Conservation (phyloP, 1,140 invertebrate genomes). For the Megalopta genalis region DNA sequence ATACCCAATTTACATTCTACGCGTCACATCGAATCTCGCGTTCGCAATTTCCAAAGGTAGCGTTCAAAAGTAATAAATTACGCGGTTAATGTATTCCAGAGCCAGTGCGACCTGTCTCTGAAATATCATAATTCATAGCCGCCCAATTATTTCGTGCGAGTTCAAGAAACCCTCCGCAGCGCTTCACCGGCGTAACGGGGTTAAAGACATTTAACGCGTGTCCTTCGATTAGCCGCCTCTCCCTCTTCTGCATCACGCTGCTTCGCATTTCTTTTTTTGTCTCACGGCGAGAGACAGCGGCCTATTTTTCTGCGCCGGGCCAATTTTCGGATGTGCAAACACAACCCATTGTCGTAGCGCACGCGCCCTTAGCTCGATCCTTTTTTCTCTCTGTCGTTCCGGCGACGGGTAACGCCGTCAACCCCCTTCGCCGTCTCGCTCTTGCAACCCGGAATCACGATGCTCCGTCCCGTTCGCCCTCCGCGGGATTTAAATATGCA, state of each 20-base stretch:
- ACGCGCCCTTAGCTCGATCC: slow-evolving; percentile 66
- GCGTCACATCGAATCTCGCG: not conserved
- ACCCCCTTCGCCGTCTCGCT: slow-evolving; percentile 20
- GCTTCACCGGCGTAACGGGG: slow-evolving; percentile 28
- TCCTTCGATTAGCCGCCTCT: slow-evolving; percentile 53
- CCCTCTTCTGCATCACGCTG: slow-evolving; percentile 25
- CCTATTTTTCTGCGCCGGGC: slow-evolving; percentile 57
- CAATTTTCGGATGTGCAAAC: slow-evolving; percentile 76
- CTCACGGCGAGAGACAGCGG: slow-evolving; percentile 52
- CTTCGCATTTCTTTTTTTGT: slow-evolving; percentile 29
- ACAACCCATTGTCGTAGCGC: slow-evolving; percentile 69
- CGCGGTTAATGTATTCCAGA: not conserved
- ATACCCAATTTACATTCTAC: not conserved
- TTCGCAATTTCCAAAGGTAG: not conserved
- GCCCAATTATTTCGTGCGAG: slow-evolving; percentile 16
- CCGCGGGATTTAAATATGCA: slow-evolving; percentile 74
- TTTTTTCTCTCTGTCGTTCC: not conserved
- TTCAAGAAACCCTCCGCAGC: slow-evolving; percentile 14
- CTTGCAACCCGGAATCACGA: not conserved
- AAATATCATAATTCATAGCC: slow-evolving; percentile 15
- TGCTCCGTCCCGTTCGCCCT: slow-evolving; percentile 22
- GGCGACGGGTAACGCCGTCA: slow-evolving; percentile 14
- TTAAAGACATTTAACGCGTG: slow-evolving; percentile 49
- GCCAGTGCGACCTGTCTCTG: not conserved
- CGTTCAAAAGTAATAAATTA: not conserved